phyloP scores from a whole-genome alignment of 2,113 vertebrate species.

The Pomatorhinus ruficollis region DNA sequence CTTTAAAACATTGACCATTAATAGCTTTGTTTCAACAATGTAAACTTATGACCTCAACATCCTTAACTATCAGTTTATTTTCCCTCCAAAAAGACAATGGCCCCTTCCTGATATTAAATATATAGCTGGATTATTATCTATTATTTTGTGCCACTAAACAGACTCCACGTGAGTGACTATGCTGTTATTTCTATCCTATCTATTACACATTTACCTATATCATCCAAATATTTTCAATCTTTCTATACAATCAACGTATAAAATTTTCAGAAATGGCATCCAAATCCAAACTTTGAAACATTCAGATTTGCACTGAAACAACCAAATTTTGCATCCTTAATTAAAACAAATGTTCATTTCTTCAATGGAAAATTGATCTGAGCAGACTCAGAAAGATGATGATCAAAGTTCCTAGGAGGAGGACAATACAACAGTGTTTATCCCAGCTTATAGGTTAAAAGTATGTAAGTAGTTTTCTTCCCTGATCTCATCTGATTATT shows the following conservation, averaged over 20 bases:
- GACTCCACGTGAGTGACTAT: not conserved
- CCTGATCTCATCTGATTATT: not conserved
- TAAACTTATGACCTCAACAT: not conserved
- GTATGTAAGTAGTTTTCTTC: not conserved
- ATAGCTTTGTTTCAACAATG: not conserved
- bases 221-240: not conserved
- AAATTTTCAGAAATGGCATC: not conserved
- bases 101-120: not conserved
- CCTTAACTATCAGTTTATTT: not conserved
- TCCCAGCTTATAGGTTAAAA: not conserved
- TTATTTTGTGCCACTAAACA: not conserved
- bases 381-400: not conserved
- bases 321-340: not conserved
- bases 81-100: not conserved
- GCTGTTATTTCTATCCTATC: not conserved
- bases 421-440: not conserved
- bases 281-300: not conserved
- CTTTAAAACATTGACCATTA: not conserved
- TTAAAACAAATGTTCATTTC: not conserved
- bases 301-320: not conserved
- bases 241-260: not conserved
- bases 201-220: fast-evolving
- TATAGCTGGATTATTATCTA: not conserved
- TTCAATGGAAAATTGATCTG: not conserved
- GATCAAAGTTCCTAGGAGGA: not conserved